Evolutionary conservation across 2,797 vertebrate species (phyloP).

Genomic region (Pipistrellus nathusii): DNA sequence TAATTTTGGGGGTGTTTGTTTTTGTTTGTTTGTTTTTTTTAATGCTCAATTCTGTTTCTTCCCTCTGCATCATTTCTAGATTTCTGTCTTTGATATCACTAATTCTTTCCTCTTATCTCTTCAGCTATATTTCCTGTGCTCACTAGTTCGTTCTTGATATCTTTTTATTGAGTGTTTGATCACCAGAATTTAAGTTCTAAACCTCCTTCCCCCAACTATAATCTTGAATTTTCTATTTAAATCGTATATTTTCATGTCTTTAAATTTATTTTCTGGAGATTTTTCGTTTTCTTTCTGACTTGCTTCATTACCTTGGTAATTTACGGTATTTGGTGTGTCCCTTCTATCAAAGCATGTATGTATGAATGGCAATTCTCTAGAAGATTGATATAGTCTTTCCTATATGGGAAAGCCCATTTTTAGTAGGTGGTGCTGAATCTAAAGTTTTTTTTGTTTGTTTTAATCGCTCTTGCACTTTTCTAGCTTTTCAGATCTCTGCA

Average conservation of each 20-base stretch:
- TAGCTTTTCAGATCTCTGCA: neutral
- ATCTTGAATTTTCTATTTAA: neutral
- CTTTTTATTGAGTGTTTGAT: neutral
- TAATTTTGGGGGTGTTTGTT: too few species aligned
- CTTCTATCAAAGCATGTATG: neutral
- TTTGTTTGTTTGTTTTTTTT: neutral
- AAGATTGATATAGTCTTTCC: neutral
- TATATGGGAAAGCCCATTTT: neutral
- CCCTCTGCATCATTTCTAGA: neutral
- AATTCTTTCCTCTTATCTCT: neutral
- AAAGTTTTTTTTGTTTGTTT: neutral
- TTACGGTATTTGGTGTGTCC: neutral
- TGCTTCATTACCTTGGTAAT: neutral
- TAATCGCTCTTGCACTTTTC: neutral
- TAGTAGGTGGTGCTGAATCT: neutral
- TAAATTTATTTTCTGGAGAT: neutral
- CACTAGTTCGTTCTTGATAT: neutral
- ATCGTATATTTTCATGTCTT: neutral
- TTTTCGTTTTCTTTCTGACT: neutral
- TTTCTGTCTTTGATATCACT: neutral
- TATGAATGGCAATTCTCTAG: neutral
- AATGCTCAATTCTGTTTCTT: neutral
- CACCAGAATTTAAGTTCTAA: neutral
- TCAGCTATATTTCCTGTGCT: neutral
- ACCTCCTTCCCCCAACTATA: neutral